These are phyloP conservation scores for Pedionomus torquatus DNA, from an alignment of 2,113 vertebrate species.

Conservation along the genomic window DNA sequence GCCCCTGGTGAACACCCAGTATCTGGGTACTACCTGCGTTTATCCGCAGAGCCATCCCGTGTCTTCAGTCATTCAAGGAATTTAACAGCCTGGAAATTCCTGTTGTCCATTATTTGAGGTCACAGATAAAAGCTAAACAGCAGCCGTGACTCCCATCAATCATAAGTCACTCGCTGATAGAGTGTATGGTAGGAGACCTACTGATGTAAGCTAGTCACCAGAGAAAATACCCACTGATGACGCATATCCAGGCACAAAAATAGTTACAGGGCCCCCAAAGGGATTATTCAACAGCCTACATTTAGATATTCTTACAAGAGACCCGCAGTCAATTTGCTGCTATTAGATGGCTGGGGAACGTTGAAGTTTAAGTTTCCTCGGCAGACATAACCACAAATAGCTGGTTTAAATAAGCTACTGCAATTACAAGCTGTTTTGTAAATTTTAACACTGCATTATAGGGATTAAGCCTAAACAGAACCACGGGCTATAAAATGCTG, in stretches of 20 bases:
- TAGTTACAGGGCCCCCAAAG: slow-evolving; percentile 91
- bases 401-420: slow-evolving; percentile 71
- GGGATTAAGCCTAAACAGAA: slow-evolving; percentile 48
- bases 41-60: slow-evolving; percentile 80
- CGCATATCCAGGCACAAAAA: slow-evolving; percentile 99
- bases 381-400: slow-evolving; percentile 77
- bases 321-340: slow-evolving; percentile 78
- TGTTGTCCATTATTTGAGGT: slow-evolving; percentile 83
- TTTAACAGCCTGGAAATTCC: slow-evolving; percentile 85
- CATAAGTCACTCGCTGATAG: slow-evolving; percentile 87
- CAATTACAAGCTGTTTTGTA: slow-evolving; percentile 68
- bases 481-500: slow-evolving; percentile 40
- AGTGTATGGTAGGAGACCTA: slow-evolving; percentile 96
- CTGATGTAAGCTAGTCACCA: slow-evolving; percentile 98
- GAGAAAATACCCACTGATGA: slow-evolving; percentile 99
- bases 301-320: slow-evolving; percentile 88
- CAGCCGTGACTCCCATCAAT: slow-evolving; percentile 89
- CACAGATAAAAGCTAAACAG: slow-evolving; percentile 80
- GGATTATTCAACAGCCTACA: slow-evolving; percentile 95
- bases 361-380: slow-evolving; percentile 78
- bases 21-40: slow-evolving; percentile 81
- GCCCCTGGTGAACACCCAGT: slow-evolving; percentile 44
- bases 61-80: slow-evolving; percentile 85
- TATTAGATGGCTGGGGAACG: slow-evolving; percentile 63
- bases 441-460: slow-evolving; percentile 64